phyloP scores from a whole-genome alignment of 2,888 invertebrate genomes.

The Meghimatium bilineatum region DNA sequence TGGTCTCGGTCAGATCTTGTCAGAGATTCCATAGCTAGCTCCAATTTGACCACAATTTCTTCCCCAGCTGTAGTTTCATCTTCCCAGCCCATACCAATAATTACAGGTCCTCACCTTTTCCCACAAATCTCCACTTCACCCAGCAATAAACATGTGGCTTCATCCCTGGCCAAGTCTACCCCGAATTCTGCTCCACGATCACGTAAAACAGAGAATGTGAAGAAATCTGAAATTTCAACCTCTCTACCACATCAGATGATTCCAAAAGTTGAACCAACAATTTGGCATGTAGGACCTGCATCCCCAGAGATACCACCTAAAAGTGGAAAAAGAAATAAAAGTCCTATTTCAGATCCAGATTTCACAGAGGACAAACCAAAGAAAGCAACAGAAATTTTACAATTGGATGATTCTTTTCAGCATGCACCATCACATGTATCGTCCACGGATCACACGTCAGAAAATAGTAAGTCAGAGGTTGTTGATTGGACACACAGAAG shows the following conservation, averaged over 20 bases:
- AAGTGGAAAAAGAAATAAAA: conserved; percentile 34
- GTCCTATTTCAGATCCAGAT: conserved; percentile 41
- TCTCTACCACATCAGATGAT: conserved; percentile 65
- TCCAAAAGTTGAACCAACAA: conserved; percentile 67
- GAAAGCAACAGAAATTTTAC: conserved; percentile 54
- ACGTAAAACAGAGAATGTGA: conserved; percentile 52
- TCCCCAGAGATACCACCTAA: conserved; percentile 46
- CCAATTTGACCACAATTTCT: conserved; percentile 1
- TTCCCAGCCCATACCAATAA: not conserved
- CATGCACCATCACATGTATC: conserved; percentile 36
- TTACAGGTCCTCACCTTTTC: not conserved
- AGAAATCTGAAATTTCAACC: conserved; percentile 58
- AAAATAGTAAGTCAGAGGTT: conserved; percentile 23
- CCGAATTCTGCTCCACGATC: conserved; percentile 43
- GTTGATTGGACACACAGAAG: conserved; percentile 41
- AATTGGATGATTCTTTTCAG: conserved; percentile 41
- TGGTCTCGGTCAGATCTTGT: conserved; percentile 17
- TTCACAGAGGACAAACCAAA: conserved; percentile 50
- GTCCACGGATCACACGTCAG: conserved; percentile 27
- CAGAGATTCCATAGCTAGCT: conserved; percentile 21
- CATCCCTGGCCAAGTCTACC: not conserved
- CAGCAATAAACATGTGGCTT: conserved; percentile 2
- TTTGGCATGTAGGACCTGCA: conserved; percentile 53
- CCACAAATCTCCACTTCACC: conserved; percentile 14
- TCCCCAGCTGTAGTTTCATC: not conserved